These are phyloP conservation scores for Clanis bilineata DNA, from an alignment of 2,888 invertebrate genomes.

Conservation along the genomic window DNA sequence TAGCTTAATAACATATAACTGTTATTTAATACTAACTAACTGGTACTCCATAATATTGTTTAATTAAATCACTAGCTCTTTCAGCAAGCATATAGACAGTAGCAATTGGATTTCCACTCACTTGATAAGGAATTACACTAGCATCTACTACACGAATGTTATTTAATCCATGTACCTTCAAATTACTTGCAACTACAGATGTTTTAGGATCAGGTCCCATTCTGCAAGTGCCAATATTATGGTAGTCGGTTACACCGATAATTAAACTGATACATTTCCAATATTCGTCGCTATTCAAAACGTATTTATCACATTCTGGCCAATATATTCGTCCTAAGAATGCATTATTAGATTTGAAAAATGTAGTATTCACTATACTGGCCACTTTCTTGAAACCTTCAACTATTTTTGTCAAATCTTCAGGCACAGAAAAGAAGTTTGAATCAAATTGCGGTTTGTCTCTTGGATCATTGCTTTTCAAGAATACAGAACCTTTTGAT, in stretches of 20 bases:
- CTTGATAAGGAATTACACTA: conserved; percentile 88
- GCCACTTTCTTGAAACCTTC: conserved; percentile 50
- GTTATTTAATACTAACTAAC: too few species aligned
- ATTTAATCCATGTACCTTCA: conserved; percentile 84
- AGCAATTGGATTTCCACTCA: conserved; percentile 90
- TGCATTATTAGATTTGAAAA: conserved; percentile 47
- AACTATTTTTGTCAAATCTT: conserved; percentile 67
- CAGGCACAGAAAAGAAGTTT: conserved; percentile 83
- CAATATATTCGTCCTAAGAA: conserved; percentile 45
- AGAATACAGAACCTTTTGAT: conserved; percentile 79
- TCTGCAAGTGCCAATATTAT: conserved; percentile 85
- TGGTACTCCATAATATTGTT: conserved; percentile 55
- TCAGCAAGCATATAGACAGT: conserved; percentile 91
- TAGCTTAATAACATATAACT: too few species aligned
- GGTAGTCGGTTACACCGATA: conserved; percentile 76
- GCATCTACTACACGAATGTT: conserved; percentile 88
- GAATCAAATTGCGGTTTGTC: conserved; percentile 83
- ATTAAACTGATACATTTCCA: conserved; percentile 73
- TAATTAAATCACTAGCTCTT: conserved; percentile 87
- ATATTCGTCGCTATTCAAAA: conserved; percentile 46
- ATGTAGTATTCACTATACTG: conserved; percentile 43
- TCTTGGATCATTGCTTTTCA: conserved; percentile 80
- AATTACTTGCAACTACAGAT: conserved; percentile 74
- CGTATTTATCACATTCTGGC: conserved; percentile 43
- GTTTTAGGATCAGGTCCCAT: conserved; percentile 74